Percentiles rank a stretch among this genome's conserved stretches.
Conservation (phyloP, 2,797 vertebrate species). For the Bryconaethiops microstoma region DNA sequence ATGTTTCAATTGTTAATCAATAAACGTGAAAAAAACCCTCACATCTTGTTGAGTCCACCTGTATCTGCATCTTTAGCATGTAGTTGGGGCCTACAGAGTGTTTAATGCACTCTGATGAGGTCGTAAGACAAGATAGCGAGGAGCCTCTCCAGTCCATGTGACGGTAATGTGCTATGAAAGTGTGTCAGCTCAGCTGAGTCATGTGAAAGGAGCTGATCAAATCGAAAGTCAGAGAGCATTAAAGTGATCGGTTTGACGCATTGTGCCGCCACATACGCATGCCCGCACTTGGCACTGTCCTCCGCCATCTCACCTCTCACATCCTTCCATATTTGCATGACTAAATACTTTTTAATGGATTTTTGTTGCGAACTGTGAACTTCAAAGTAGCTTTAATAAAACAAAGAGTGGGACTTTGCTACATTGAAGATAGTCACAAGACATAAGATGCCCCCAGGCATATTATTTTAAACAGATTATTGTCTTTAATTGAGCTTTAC, state of each 20-base stretch:
- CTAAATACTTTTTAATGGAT: conserved; percentile 40
- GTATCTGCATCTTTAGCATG: background rate
- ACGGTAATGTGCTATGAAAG: conserved; percentile 47
- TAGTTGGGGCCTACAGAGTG: conserved; percentile 25
- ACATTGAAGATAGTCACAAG: conserved; percentile 21
- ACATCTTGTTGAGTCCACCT: background rate
- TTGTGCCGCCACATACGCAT: background rate
- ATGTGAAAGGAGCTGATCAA: conserved; percentile 47
- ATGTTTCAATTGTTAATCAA: no score
- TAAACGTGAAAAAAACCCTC: no score
- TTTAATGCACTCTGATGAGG: conserved; percentile 44
- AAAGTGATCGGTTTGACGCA: conserved; percentile 39
- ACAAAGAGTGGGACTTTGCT: background rate
- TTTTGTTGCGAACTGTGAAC: conserved; percentile 9
- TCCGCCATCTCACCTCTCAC: conserved; percentile 17
- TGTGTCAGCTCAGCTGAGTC: conserved; percentile 43
- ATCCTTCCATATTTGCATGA: conserved; percentile 31
- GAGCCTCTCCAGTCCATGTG: conserved; percentile 27
- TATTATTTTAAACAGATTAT: conserved; percentile 56
- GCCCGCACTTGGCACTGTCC: conserved; percentile 7
- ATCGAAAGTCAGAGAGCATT: conserved; percentile 54
- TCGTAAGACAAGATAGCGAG: conserved; percentile 31
- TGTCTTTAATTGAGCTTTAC: conserved; percentile 55
- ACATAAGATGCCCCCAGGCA: conserved; percentile 28
- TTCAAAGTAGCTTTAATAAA: conserved; percentile 34